phyloP scores from a whole-genome alignment of 37 sponge, comb jelly and placozoan genomes.

The Amphimedon queenslandica region DNA sequence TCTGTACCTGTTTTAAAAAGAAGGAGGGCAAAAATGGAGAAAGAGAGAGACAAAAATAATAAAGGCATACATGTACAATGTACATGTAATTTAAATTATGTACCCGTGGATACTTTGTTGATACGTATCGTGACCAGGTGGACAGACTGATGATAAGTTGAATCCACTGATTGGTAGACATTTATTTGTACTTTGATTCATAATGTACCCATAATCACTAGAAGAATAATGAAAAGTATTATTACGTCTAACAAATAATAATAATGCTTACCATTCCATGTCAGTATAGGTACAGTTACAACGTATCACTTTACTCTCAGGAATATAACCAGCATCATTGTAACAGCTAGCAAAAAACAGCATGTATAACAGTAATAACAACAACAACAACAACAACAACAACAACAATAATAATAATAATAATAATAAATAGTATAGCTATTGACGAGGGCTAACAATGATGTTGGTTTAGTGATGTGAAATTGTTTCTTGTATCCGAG shows the following conservation, averaged over 20 bases:
- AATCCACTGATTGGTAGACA: neutral
- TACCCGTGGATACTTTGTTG: conserved; percentile 34
- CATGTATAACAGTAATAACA: neutral
- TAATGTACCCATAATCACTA: conserved; percentile 54
- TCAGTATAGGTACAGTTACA: conserved; percentile 25
- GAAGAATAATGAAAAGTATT: neutral
- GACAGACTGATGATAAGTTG: conserved; percentile 23
- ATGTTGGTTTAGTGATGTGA: conserved; percentile 23
- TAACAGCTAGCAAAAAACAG: conserved; percentile 23
- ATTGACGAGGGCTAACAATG: conserved; percentile 35
- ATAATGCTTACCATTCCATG: conserved; percentile 50
- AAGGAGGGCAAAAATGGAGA: no score
- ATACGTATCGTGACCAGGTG: conserved; percentile 21
- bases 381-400: no score
- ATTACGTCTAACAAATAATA: neutral
- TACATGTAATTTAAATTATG: no score
- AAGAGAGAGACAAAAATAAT: neutral
- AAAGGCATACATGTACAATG: no score
- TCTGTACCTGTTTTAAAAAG: conserved; percentile 18
- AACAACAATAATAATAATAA: neutral
- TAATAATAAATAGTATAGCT: neutral
- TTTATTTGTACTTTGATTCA: neutral
- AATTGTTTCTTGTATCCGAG: conserved; percentile 29
- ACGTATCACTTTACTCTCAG: conserved; percentile 12
- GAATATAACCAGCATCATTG: conserved; percentile 37